Conservation (phyloP, 2,113 vertebrate species). For the Tetrax tetrax region DNA sequence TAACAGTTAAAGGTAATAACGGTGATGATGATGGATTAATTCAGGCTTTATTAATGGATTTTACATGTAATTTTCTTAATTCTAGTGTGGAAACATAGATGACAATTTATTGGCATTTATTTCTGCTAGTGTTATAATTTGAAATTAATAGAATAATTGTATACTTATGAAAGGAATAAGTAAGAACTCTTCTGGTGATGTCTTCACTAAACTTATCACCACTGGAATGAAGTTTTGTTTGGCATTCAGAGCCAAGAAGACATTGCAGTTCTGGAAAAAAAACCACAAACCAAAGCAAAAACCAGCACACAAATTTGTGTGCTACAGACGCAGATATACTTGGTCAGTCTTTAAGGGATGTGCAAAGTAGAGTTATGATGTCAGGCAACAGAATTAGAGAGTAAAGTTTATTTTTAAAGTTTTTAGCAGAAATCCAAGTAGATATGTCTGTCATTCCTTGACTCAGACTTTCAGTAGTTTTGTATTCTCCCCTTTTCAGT, state of each 20-base stretch:
- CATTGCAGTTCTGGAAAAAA: neutral
- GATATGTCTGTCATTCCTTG: neutral
- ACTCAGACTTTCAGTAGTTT: neutral
- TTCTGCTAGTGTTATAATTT: neutral
- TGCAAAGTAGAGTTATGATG: neutral
- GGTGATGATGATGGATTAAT: neutral
- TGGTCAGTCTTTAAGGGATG: neutral
- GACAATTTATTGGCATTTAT: neutral
- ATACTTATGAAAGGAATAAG: neutral
- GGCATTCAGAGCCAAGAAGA: neutral
- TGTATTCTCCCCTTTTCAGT: neutral
- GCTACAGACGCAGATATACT: neutral
- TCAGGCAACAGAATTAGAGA: neutral
- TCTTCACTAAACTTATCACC: neutral
- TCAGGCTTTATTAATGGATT: neutral
- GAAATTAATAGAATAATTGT: neutral
- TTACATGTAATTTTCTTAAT: neutral
- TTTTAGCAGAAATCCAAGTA: neutral
- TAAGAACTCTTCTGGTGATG: neutral
- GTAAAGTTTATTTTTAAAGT: neutral
- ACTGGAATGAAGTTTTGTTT: neutral
- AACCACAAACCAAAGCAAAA: neutral
- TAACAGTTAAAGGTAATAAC: neutral
- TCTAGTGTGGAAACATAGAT: neutral
- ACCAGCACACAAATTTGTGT: fast-evolving